These are phyloP conservation scores for Haliclystus octoradiatus DNA, from an alignment of 30 jellyfish, hydroid and myxozoan genomes.

Conservation along the genomic window DNA sequence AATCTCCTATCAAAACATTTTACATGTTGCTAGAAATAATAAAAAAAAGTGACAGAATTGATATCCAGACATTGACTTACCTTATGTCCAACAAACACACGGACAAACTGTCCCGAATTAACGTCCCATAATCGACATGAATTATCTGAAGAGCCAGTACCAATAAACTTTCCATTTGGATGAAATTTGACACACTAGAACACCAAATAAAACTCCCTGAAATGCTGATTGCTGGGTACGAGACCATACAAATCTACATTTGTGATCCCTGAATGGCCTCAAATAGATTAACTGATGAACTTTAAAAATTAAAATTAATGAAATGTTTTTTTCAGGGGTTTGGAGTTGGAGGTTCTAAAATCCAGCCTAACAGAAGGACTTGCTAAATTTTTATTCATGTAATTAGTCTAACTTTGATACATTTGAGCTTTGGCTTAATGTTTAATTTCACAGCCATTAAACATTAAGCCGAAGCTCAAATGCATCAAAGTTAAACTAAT, in stretches of 20 bases:
- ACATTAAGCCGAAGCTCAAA: no score
- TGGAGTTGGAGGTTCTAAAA: no score
- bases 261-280: neutral
- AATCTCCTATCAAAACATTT: neutral
- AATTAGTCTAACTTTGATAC: no score
- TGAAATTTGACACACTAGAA: conserved; percentile 78
- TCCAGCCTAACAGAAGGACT: no score
- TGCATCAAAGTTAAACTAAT: no score
- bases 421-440: no score
- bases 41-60: neutral
- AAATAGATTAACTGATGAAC: no score
- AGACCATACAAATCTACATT: neutral
- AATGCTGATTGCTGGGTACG: no score
- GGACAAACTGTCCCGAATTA: conserved; percentile 83
- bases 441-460: no score
- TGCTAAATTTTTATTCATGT: no score
- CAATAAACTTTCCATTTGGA: conserved; percentile 86
- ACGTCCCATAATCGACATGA: conserved; percentile 90
- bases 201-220: neutral
- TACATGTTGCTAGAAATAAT: neutral
- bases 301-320: no score
- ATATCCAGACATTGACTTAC: conserved; percentile 14
- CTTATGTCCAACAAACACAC: conserved; percentile 94
- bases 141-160: conserved; percentile 86
- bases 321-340: no score